phyloP scores from a whole-genome alignment of 2,797 vertebrate genomes.

The Pristis pectinata region DNA sequence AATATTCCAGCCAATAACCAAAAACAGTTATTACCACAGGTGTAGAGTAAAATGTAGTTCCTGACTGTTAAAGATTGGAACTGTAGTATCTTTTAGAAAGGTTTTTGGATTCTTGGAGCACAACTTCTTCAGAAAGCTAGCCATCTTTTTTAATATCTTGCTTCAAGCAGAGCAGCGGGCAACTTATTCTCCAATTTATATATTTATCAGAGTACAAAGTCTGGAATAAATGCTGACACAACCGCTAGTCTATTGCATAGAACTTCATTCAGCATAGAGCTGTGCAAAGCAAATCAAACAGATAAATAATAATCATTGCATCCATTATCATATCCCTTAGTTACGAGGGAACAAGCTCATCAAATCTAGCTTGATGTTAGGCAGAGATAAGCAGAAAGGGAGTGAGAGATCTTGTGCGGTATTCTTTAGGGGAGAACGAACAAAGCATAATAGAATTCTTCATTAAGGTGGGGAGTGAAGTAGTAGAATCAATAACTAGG shows the following conservation, averaged over 20 bases:
- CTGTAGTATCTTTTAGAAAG: not conserved
- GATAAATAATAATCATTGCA: not conserved
- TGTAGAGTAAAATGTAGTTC: not conserved
- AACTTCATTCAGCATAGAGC: not conserved
- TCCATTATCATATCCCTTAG: too few species aligned
- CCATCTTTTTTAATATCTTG: not conserved
- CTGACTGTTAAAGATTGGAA: not conserved
- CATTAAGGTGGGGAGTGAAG: too few species aligned
- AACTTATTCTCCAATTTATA: not conserved
- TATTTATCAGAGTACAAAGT: not conserved
- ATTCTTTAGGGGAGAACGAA: too few species aligned
- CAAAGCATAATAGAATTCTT: too few species aligned
- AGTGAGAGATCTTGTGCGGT: not conserved
- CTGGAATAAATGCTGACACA: not conserved
- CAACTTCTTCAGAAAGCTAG: too few species aligned
- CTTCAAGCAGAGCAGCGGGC: not conserved
- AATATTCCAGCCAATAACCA: not conserved
- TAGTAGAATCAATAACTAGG: too few species aligned
- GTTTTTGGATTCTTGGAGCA: not conserved
- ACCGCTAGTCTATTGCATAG: not conserved
- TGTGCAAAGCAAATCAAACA: not conserved
- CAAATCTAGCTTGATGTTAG: not conserved
- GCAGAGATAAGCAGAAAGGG: not conserved
- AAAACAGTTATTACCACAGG: not conserved
- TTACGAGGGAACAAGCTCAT: not conserved